Conservation (phyloP, 2,113 vertebrate species). For the Megaleporinus macrocephalus region DNA sequence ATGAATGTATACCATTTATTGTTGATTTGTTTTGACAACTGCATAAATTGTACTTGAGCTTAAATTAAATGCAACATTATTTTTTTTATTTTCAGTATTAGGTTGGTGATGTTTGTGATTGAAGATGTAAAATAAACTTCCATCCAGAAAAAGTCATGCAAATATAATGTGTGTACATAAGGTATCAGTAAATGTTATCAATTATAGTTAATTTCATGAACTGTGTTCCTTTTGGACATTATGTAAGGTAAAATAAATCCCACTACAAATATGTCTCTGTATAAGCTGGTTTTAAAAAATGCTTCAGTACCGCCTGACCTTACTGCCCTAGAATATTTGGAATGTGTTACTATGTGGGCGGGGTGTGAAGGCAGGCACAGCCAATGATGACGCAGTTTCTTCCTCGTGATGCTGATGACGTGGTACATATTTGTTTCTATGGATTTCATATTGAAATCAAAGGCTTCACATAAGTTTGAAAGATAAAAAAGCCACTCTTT, state of each 20-base stretch:
- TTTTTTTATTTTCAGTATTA: background rate
- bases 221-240: background rate
- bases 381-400: background rate
- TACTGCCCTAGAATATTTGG: background rate
- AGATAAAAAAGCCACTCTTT: too few species aligned
- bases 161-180: background rate
- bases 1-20: background rate
- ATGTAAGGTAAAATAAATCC: background rate
- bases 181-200: background rate
- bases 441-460: too few species aligned
- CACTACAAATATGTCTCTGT: background rate
- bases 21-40: background rate
- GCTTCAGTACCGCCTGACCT: background rate
- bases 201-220: background rate
- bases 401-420: background rate
- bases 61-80: background rate
- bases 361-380: background rate
- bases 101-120: background rate
- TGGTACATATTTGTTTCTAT: too few species aligned
- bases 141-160: background rate
- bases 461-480: too few species aligned
- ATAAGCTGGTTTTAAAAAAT: background rate
- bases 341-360: constrained; percentile 1
- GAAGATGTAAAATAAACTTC: background rate
- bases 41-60: background rate